Evolutionary conservation across 2,888 invertebrate species (phyloP).

Genomic region (Agelastica alni): DNA sequence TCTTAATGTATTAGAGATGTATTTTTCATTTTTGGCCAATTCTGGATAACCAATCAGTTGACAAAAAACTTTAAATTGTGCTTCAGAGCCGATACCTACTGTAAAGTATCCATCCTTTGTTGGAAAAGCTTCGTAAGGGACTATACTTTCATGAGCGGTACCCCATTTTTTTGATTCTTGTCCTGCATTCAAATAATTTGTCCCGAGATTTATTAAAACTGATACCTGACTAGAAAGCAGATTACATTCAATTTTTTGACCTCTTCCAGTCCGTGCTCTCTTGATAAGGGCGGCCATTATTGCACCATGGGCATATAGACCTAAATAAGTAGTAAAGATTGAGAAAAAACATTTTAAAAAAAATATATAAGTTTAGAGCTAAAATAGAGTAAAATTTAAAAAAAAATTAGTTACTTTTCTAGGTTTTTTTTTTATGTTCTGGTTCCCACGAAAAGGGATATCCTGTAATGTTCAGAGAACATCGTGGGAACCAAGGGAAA

Average conservation of each 20-base stretch:
- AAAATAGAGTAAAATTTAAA: too few species aligned
- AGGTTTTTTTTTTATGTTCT: too few species aligned
- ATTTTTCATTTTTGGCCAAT: slow-evolving; percentile 67
- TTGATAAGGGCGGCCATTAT: slow-evolving; percentile 89
- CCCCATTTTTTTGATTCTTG: slow-evolving; percentile 80
- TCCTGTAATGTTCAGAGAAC: too few species aligned
- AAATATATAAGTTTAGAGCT: too few species aligned
- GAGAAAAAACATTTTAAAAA: too few species aligned
- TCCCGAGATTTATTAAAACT: slow-evolving; percentile 84
- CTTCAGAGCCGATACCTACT: slow-evolving; percentile 84
- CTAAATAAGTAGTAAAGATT: too few species aligned
- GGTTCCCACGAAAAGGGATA: too few species aligned
- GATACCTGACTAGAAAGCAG: slow-evolving; percentile 92
- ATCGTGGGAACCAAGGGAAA: too few species aligned
- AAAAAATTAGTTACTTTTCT: too few species aligned
- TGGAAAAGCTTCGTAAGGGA: slow-evolving; percentile 90
- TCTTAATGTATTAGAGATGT: slow-evolving; percentile 71
- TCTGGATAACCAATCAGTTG: slow-evolving; percentile 64
- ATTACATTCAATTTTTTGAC: slow-evolving; percentile 93
- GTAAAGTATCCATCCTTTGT: slow-evolving; percentile 84
- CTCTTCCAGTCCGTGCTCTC: slow-evolving; percentile 74
- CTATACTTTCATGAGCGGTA: slow-evolving; percentile 92
- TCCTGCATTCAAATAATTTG: slow-evolving; percentile 86
- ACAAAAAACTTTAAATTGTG: slow-evolving; percentile 77
- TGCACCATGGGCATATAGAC: slow-evolving; percentile 92